These are phyloP conservation scores for Cantharis rufa DNA, from an alignment of 2,888 invertebrate genomes.

Conservation along the genomic window DNA sequence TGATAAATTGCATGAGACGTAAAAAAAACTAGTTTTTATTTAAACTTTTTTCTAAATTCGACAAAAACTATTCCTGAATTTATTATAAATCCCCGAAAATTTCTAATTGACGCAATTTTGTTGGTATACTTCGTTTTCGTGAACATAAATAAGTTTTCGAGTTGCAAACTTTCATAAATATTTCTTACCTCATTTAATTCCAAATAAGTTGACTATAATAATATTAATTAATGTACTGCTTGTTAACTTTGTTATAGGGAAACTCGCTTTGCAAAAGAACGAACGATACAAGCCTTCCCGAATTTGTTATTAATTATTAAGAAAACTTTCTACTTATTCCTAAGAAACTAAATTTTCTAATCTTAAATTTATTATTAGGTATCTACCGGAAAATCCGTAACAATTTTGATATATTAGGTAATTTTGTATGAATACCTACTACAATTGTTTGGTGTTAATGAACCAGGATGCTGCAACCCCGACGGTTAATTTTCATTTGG, in stretches of 20 bases:
- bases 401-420: not conserved
- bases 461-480: not conserved
- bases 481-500: not conserved
- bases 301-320: not conserved
- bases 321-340: not conserved
- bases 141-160: not conserved
- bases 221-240: not conserved
- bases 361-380: not conserved
- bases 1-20: not conserved
- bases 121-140: not conserved
- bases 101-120: not conserved
- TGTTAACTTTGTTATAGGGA: not conserved
- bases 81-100: not conserved
- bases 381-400: not conserved
- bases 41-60: not conserved
- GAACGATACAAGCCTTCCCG: not conserved
- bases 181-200: not conserved
- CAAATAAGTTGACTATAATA: not conserved
- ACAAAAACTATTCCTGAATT: not conserved
- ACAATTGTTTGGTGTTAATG: not conserved
- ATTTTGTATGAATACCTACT: not conserved
- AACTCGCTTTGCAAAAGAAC: not conserved
- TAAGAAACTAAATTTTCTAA: not conserved
- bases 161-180: not conserved
- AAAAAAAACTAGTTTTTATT: not conserved